Evolutionary conservation across 1,140 invertebrate species (phyloP), one percentile per base, ranked within the genome.

Genomic region (Cheumatopsyche charites): DNA sequence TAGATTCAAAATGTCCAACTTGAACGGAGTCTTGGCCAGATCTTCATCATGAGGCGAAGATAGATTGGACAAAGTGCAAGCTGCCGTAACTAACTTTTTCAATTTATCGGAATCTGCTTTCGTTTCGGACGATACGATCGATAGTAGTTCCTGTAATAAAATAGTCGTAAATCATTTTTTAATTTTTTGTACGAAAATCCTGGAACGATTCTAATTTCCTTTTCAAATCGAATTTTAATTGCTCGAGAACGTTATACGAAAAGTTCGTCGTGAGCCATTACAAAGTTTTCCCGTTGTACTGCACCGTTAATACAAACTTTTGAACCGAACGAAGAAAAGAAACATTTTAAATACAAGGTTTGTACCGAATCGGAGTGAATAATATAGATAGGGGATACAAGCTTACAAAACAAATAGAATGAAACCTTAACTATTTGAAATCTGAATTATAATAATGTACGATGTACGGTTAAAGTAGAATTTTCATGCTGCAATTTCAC

Each of bases 41-140:
- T 68, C 66, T 19, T 43, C 29, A 42, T 29, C 47, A 86, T 0
- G 91, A 90, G 55, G 91, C 81, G 41, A 98, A 86, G 63, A 45
- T 15, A 66, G 25, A 47, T 45, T 45, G 0, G 66, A 49, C 12
- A 68, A 17, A 4, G 93, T 91, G 86, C 83, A 89, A 80, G 86
- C 94, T 84, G 78, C 87, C 0, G 92, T 93, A 7, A 96, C 77
- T 1, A 98, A 78, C 78, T 90, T 86, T 73, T 90, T 89, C 11
- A 94, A 71, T 79, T 88, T 88, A 0, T 80, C 82, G 0, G 74
- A 52, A 47, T 88, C 82, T 12, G 86, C 87, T n/a, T 83, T 79
- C 0, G 91, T 87, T 19, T 85, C 75, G 0, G 81, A 79, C 74
- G 82, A 85, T 67, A 93, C 78, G 25, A 79, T 74, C 13, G 80